These are phyloP conservation scores for Tetraneura akinire DNA, from an alignment of 1,140 invertebrate species.

Conservation along the genomic window DNA sequence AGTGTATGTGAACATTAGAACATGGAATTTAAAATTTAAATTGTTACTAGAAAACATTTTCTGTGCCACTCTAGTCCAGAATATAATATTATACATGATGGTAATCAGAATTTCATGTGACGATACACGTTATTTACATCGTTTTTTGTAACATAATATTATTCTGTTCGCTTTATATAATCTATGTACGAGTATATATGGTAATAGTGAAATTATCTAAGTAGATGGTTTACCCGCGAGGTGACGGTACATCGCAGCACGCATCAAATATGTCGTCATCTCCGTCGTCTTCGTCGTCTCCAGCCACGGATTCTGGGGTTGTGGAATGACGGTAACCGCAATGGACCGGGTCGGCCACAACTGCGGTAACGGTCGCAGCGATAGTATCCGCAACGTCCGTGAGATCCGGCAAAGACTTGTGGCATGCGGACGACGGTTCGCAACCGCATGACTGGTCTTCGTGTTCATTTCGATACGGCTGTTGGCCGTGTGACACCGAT, in stretches of 20 bases:
- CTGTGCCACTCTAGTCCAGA: no score
- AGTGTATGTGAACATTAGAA: no score
- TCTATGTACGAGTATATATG: no score
- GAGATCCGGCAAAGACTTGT: constrained; percentile 83
- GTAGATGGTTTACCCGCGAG: neutral
- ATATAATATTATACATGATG: no score
- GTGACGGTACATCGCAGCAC: neutral
- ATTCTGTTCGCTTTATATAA: no score
- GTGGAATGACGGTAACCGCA: neutral
- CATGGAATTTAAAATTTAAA: no score
- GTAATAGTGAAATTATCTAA: no score
- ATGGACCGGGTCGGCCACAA: neutral
- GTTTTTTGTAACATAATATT: no score
- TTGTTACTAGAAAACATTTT: no score
- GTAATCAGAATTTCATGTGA: no score
- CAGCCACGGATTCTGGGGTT: constrained; percentile 7
- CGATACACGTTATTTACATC: no score
- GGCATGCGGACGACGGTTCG: constrained; percentile 60
- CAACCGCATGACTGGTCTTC: neutral
- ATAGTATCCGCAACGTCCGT: constrained; percentile 58
- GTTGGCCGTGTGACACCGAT: constrained; percentile 20
- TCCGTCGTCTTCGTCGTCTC: neutral
- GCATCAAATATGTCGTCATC: constrained; percentile 42
- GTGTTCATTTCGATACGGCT: constrained; percentile 6
- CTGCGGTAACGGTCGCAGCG: neutral